phyloP scores from a whole-genome alignment of 2,113 vertebrate genomes.

The Pundamilia nyererei region DNA sequence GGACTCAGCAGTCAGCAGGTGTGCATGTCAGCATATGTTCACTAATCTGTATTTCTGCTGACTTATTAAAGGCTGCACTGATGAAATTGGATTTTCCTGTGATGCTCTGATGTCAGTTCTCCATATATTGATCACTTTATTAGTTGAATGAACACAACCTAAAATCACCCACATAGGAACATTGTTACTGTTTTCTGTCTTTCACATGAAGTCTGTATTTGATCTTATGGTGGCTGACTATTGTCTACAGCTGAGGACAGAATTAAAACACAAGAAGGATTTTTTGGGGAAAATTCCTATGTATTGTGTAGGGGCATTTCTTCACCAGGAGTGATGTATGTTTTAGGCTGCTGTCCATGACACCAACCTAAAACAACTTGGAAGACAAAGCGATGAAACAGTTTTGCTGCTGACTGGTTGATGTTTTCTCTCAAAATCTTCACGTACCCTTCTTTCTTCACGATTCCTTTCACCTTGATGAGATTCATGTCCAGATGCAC shows the following conservation, averaged over 20 bases:
- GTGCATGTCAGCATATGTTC: background rate
- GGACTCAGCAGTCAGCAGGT: constrained; percentile 48
- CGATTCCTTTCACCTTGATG: background rate
- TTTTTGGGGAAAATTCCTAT: background rate
- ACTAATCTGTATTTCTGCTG: background rate
- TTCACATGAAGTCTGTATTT: background rate
- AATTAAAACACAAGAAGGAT: background rate
- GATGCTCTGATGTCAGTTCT: background rate
- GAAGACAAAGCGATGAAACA: background rate
- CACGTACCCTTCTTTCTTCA: background rate
- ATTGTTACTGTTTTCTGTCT: background rate
- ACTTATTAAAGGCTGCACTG: background rate
- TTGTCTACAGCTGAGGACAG: background rate
- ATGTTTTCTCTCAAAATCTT: background rate
- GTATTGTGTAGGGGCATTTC: background rate
- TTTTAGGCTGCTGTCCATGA: background rate
- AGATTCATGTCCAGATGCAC: background rate
- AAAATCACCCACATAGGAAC: background rate
- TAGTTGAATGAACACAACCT: background rate
- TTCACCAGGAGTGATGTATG: background rate
- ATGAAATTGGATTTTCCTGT: background rate
- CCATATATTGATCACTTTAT: background rate
- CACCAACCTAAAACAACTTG: background rate
- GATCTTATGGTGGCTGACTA: background rate
- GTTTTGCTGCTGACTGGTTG: background rate